Evolutionary conservation across 2,888 invertebrate genomes (phyloP).

Genomic region (Himalopsyche tibetana): DNA sequence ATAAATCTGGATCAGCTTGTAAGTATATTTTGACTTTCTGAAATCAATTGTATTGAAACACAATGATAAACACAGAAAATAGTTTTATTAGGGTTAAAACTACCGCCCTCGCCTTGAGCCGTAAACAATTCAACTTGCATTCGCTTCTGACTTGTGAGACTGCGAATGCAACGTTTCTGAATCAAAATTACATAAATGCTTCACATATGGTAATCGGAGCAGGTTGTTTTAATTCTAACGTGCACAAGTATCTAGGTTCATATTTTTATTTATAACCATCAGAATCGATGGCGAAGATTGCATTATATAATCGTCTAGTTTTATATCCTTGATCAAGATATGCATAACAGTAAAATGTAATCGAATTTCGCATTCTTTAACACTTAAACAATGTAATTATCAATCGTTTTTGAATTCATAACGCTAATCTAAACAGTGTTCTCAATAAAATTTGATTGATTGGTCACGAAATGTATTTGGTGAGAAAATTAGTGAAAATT

Average conservation of each 20-base stretch:
- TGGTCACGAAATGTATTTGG: neutral
- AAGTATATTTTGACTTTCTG: too few species aligned
- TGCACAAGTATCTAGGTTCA: conserved; percentile 21
- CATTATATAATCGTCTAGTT: neutral
- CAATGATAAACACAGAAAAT: neutral
- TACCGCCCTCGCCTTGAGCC: neutral
- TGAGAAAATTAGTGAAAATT: conserved; percentile 10
- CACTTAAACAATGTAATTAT: conserved; percentile 4
- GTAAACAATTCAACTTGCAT: conserved; percentile 27
- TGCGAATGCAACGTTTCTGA: conserved; percentile 25
- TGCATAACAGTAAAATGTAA: neutral
- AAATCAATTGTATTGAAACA: too few species aligned
- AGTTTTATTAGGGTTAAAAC: neutral
- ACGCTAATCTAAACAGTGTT: neutral
- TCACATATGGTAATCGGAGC: conserved; percentile 28
- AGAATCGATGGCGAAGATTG: conserved; percentile 15
- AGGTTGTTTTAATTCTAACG: conserved; percentile 28
- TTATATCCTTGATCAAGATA: conserved; percentile 13
- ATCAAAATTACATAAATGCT: conserved; percentile 40
- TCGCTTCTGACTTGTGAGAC: conserved; percentile 3
- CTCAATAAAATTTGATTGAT: neutral
- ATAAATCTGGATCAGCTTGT: too few species aligned
- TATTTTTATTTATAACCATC: neutral
- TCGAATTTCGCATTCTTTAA: neutral
- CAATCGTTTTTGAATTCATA: neutral